Evolutionary conservation across 2,888 invertebrate genomes (phyloP).

Genomic region (Trisateles emortualis): DNA sequence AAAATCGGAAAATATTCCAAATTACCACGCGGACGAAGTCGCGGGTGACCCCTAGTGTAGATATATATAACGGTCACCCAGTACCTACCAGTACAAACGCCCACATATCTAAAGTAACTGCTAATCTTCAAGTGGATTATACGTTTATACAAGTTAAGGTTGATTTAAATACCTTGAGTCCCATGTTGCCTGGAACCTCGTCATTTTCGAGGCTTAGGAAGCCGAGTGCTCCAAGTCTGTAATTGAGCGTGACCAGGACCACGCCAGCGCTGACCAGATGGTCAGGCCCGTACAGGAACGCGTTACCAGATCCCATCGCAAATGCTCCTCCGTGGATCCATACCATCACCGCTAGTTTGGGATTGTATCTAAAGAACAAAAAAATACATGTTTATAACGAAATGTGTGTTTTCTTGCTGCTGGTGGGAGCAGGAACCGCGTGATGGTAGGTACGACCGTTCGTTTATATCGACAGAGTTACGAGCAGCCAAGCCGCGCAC

Average conservation of each 20-base stretch:
- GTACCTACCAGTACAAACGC: too few relatives aligned
- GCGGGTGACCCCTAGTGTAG: too few relatives aligned
- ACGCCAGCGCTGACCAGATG: conserved; percentile 87
- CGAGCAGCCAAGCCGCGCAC: too few relatives aligned
- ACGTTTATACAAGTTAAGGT: neutral
- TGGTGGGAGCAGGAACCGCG: too few relatives aligned
- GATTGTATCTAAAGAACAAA: conserved; percentile 71
- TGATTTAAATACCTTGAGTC: conserved; percentile 81
- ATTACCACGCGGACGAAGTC: too few relatives aligned
- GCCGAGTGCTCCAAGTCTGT: conserved; percentile 87
- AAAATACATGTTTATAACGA: neutral
- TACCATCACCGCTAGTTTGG: conserved; percentile 88
- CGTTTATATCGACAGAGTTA: too few relatives aligned
- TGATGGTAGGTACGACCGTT: too few relatives aligned
- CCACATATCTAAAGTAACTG: too few relatives aligned
- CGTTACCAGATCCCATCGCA: conserved; percentile 88
- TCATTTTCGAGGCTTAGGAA: conserved; percentile 88
- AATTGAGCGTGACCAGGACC: conserved; percentile 89
- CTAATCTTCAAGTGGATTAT: too few relatives aligned
- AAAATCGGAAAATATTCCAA: too few relatives aligned
- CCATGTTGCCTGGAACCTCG: conserved; percentile 89
- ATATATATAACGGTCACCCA: too few relatives aligned
- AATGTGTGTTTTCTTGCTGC: too few relatives aligned
- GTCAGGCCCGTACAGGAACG: conserved; percentile 88
- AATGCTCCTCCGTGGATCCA: conserved; percentile 90